Percentiles rank a stretch among this genome's conserved stretches.
Conservation (phyloP, 1,140 invertebrate genomes). For the Caenorhabditis briggsae region DNA sequence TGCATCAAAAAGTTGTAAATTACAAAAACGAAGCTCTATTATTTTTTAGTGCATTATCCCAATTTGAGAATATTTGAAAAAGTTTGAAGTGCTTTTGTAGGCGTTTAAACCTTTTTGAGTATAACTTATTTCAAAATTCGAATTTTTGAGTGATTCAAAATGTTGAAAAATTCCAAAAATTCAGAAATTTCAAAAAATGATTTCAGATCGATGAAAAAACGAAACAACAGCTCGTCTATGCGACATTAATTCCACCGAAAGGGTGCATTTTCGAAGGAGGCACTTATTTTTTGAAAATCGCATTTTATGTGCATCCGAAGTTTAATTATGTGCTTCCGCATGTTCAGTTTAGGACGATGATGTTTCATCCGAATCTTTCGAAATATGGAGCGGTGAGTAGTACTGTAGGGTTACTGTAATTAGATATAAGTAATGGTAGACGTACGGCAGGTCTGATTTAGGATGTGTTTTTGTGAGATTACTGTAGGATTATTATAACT, state of each 20-base stretch:
- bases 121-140: not conserved
- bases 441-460: no score
- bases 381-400: not conserved
- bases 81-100: no score
- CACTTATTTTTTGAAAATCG: not conserved
- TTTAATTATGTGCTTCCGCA: not conserved
- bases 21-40: no score
- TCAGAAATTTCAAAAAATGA: no score
- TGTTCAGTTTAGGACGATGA: not conserved
- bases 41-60: no score
- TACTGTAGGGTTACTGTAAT: not conserved
- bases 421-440: no score
- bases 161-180: no score
- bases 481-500: no score
- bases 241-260: not conserved
- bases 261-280: not conserved
- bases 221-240: not conserved
- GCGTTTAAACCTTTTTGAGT: not conserved
- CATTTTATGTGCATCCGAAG: not conserved
- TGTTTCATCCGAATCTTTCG: conserved; percentile 18
- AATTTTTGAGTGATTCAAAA: not conserved
- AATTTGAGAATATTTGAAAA: no score
- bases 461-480: not conserved
- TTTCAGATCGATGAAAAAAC: not conserved
- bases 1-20: no score